phyloP scores from a whole-genome alignment of 2,888 invertebrate genomes.

The Drosophila suboccidentalis region DNA sequence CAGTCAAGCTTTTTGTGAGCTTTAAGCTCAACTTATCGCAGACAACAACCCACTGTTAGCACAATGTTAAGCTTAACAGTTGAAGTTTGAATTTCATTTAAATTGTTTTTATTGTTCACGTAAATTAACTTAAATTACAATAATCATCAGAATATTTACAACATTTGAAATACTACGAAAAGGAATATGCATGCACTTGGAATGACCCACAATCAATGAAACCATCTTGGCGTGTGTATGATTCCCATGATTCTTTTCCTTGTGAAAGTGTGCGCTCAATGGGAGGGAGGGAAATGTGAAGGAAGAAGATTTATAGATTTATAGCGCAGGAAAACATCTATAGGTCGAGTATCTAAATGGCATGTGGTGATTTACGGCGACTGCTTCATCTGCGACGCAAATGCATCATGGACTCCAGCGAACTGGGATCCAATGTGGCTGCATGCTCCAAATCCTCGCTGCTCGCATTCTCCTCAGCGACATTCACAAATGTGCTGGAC shows the following conservation, averaged over 20 bases:
- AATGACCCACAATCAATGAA: slow-evolving; percentile 49
- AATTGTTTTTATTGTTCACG: slow-evolving; percentile 57
- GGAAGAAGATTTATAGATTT: slow-evolving; percentile 4
- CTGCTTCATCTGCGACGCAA: slow-evolving; percentile 70
- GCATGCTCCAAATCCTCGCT: slow-evolving; percentile 89
- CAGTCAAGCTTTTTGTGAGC: slow-evolving; percentile 4
- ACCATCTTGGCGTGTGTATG: slow-evolving; percentile 25
- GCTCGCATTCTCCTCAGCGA: slow-evolving; percentile 93
- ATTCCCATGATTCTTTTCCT: slow-evolving; percentile 9
- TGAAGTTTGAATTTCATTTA: slow-evolving; percentile 12
- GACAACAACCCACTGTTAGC: slow-evolving; percentile 42
- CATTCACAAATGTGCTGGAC: slow-evolving; percentile 94
- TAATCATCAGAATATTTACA: slow-evolving; percentile 79
- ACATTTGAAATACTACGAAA: slow-evolving; percentile 75
- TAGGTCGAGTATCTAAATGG: slow-evolving; percentile 74
- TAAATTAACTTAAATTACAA: slow-evolving; percentile 77
- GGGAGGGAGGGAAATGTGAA: slow-evolving; percentile 5
- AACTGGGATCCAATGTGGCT: slow-evolving; percentile 84
- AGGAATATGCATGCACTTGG: slow-evolving; percentile 62
- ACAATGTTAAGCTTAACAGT: slow-evolving; percentile 1
- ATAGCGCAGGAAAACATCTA: slow-evolving; percentile 41
- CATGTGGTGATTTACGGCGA: slow-evolving; percentile 55
- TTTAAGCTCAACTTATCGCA: slow-evolving; percentile 33
- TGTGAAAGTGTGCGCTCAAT: slow-evolving; percentile 40
- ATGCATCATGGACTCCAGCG: slow-evolving; percentile 84